Conservation (phyloP, 2,797 vertebrate species). For the Cercopithecus hamlyni region DNA sequence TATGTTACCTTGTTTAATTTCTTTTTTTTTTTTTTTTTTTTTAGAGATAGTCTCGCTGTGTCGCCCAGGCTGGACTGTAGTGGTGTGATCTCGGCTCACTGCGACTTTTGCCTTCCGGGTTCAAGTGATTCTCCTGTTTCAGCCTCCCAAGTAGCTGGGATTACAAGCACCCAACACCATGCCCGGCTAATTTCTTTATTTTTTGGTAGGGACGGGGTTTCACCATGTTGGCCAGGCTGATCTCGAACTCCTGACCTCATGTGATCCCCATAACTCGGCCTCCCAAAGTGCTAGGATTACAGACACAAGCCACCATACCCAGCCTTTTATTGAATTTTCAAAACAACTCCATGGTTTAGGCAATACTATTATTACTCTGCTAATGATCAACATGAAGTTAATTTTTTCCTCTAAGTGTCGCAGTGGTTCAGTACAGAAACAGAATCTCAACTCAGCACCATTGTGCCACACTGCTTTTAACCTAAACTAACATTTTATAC, state of each 20-base stretch:
- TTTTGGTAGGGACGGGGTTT: not conserved
- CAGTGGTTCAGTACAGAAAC: not conserved
- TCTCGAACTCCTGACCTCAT: not conserved
- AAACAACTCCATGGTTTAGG: not conserved
- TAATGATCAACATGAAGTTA: not conserved
- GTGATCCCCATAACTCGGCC: not conserved
- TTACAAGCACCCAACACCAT: not conserved
- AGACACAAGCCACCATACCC: not conserved
- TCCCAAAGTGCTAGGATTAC: not conserved
- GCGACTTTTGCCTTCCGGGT: not conserved
- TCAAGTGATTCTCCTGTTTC: not conserved
- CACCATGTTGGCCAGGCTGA: not conserved
- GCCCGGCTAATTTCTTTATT: not conserved
- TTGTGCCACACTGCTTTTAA: not conserved
- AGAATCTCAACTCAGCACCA: not conserved
- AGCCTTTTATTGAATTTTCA: not conserved
- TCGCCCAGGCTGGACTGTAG: not conserved
- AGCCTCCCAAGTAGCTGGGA: no score
- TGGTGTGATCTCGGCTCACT: not conserved
- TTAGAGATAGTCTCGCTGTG: not conserved
- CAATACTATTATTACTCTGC: not conserved
- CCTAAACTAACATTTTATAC: conserved; percentile 11
- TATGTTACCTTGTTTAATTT: not conserved
- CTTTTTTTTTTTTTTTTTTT: not conserved
- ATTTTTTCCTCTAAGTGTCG: not conserved